Evolutionary conservation across 35 echinoderm and acorn worm genomes (phyloP), one percentile per base, ranked within the genome.

Genomic region (Apostichopus parvimensis): DNA sequence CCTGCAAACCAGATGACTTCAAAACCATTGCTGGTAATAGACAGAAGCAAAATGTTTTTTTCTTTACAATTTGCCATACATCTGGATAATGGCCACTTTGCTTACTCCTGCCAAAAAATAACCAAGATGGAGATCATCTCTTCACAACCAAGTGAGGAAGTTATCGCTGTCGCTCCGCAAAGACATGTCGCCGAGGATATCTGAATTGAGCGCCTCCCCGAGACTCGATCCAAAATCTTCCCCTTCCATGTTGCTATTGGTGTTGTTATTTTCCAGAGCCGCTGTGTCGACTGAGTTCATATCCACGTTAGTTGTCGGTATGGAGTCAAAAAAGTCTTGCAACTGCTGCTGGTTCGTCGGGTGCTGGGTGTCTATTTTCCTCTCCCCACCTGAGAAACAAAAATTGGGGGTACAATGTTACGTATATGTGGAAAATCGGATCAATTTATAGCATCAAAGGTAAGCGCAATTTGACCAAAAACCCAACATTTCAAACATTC

Each of bases 81-180:
- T 61, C 58, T 45, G 34, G 34, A 45, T 45, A 45, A 45, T 45
- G 34, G 34, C 34, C 34, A 45, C 34, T 61, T 61, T 61, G 58
- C 58, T 61, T 9, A 61, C 8, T 61, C 1, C 12, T 61, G 12
- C 12, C 8, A 61, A 61, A 45, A 45, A 45, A 45, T 45, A 45
- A 61, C 58, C 58, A 61, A 61, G 7, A 61, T 61, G 58, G 58
- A 8, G 12, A 0, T 61, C 7, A 10, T 5, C 10, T 88, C 61
- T 73, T 88, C 86, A 88, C 61, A 88, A 73, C 86, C 86, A 88
- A 13, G 86, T 88, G 23, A 88, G 86, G 25, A 88, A 88, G 61
- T 88, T 88, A n/a, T 82, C 79, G 45, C 28, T 82, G 62, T 88
- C 86, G 6, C n/a, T 28, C 20, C 86, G 57, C 28, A 88, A 24